These are phyloP conservation scores for Semicossyphus pulcher DNA, from an alignment of 2,113 vertebrate species.

Conservation along the genomic window DNA sequence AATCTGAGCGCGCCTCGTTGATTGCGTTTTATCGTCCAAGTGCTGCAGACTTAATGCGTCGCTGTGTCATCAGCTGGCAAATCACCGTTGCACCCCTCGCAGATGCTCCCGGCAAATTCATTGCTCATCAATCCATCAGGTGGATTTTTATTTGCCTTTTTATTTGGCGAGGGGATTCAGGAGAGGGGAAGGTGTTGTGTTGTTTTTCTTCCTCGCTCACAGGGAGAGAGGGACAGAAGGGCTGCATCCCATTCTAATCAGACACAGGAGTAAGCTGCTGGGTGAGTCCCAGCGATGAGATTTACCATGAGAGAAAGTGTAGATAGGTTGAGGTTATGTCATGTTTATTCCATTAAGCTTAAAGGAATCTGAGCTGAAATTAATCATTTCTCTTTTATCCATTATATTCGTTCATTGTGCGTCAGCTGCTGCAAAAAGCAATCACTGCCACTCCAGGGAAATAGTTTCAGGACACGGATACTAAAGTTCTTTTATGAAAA, in stretches of 20 bases:
- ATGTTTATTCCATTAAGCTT: no score
- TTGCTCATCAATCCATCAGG: conserved; percentile 72
- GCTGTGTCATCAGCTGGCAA: conserved; percentile 62
- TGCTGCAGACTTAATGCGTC: conserved; percentile 56
- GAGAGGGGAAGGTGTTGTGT: conserved; percentile 8
- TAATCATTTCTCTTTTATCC: no score
- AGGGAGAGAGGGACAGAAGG: background rate
- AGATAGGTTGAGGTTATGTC: no score
- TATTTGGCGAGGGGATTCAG: conserved; percentile 44
- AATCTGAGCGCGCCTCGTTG: conserved; percentile 41
- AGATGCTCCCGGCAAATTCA: conserved; percentile 63
- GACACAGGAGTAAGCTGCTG: background rate
- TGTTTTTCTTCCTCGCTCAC: conserved; percentile 8
- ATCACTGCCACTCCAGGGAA: no score
- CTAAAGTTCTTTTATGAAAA: no score
- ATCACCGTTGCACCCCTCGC: conserved; percentile 49
- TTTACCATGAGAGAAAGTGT: no score
- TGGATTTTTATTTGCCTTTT: conserved; percentile 60
- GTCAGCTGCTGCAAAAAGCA: no score
- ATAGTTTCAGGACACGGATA: no score
- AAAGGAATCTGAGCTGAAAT: no score
- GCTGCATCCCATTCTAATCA: conserved; percentile 4
- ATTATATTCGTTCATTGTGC: no score
- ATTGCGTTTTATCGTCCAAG: conserved; percentile 67
- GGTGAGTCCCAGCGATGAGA: no score